These are phyloP conservation scores for Nothobranchius kuhntae DNA, from an alignment of 2,113 vertebrate genomes.

Conservation along the genomic window DNA sequence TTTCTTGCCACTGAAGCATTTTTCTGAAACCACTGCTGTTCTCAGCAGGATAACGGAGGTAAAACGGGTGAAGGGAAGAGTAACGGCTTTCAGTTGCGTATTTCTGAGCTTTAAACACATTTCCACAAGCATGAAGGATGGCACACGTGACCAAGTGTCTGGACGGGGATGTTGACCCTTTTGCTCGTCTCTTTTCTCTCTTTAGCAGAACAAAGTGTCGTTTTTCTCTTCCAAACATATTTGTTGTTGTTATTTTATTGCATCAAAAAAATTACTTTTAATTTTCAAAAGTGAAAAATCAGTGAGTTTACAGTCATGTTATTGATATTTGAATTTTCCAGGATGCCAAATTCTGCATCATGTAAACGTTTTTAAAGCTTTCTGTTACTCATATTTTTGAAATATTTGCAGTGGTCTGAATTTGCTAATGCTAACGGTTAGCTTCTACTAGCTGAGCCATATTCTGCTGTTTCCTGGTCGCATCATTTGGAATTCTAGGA, in stretches of 20 bases:
- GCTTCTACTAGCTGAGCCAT: too few relatives aligned
- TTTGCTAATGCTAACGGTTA: too few relatives aligned
- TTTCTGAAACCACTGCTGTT: constrained; percentile 40
- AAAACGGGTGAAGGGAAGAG: constrained; percentile 45
- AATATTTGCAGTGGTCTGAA: too few relatives aligned
- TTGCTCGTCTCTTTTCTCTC: constrained; percentile 15
- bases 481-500: too few relatives aligned
- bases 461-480: too few relatives aligned
- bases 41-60: constrained; percentile 39
- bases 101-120: constrained; percentile 47
- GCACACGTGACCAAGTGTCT: constrained; percentile 31
- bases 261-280: neutral
- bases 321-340: constrained; percentile 1
- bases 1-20: constrained; percentile 54
- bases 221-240: constrained; percentile 5
- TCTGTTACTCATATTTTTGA: too few relatives aligned
- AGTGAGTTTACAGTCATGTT: too few relatives aligned
- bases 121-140: constrained; percentile 11
- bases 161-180: constrained; percentile 19
- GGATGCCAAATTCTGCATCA: too few relatives aligned
- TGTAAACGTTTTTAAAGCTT: too few relatives aligned
- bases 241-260: constrained; percentile 1
- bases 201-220: constrained; percentile 11
- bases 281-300: constrained; percentile 17
- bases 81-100: constrained; percentile 51